Conservation (phyloP, 2,888 invertebrate species). For the Microctonus aethiopoides region DNA sequence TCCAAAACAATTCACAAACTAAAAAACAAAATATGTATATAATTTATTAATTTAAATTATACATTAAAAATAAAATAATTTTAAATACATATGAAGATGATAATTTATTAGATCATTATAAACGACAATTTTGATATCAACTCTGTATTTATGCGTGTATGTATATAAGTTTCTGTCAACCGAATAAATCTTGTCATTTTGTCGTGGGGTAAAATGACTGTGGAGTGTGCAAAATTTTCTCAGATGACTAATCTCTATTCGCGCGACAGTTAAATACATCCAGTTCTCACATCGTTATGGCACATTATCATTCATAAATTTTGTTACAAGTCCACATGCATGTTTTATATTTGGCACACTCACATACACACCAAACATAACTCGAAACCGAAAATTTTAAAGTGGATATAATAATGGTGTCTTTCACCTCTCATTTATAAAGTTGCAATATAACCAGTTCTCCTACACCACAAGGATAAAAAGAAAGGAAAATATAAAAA, state of each 20-base stretch:
- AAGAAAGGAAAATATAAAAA: not conserved
- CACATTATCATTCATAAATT: slow-evolving; percentile 13
- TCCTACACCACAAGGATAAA: not conserved
- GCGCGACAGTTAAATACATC: not conserved
- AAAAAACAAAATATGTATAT: not conserved
- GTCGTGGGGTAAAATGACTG: not conserved
- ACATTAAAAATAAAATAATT: not conserved
- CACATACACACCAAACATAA: not conserved
- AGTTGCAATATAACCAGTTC: not conserved
- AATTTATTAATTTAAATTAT: not conserved
- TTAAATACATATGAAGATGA: not conserved
- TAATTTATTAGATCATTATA: not conserved
- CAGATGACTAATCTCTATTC: slow-evolving; percentile 12
- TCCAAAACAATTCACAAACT: not conserved
- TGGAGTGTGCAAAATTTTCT: not conserved
- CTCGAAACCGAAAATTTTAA: not conserved
- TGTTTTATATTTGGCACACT: not conserved
- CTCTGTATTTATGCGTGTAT: not conserved
- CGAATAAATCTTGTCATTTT: not conserved
- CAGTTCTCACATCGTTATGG: not conserved
- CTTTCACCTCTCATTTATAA: not conserved
- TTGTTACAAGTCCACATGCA: not conserved
- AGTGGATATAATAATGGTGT: not conserved
- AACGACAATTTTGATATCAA: not conserved
- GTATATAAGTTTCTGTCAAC: not conserved